These are phyloP conservation scores for Cynopterus brachyotis DNA, from an alignment of 2,113 vertebrate species.

Conservation along the genomic window DNA sequence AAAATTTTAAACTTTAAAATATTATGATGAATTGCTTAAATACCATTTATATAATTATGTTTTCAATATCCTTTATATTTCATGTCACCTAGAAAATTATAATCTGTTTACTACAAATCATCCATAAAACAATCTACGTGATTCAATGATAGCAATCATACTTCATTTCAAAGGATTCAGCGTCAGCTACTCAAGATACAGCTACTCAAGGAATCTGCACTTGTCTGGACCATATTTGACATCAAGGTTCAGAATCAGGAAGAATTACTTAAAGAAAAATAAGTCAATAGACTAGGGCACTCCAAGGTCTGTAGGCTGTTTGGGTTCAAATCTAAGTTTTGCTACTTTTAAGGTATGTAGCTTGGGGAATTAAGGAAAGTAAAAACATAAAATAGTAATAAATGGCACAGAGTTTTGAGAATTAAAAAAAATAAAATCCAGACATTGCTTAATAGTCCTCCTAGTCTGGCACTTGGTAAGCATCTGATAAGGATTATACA, in stretches of 20 bases:
- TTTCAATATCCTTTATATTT: neutral
- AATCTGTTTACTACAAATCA: neutral
- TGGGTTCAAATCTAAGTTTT: neutral
- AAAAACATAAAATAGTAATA: neutral
- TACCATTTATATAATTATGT: neutral
- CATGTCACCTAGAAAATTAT: neutral
- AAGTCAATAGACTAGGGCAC: neutral
- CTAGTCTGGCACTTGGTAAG: neutral
- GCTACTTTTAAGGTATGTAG: neutral
- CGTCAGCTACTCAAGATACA: neutral
- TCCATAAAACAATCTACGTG: neutral
- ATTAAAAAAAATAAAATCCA: neutral
- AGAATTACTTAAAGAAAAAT: neutral
- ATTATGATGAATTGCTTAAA: neutral
- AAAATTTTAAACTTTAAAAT: neutral
- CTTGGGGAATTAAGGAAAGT: neutral
- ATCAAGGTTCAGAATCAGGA: neutral
- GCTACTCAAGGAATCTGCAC: neutral
- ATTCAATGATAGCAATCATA: neutral
- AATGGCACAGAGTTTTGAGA: neutral
- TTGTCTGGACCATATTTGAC: neutral
- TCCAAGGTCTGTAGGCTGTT: rapidly evolving
- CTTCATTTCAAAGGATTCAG: neutral
- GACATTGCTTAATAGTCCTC: neutral
- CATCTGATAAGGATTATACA: neutral